Conservation (phyloP, 2,797 vertebrate genomes). For the Acropternis orthonyx region DNA sequence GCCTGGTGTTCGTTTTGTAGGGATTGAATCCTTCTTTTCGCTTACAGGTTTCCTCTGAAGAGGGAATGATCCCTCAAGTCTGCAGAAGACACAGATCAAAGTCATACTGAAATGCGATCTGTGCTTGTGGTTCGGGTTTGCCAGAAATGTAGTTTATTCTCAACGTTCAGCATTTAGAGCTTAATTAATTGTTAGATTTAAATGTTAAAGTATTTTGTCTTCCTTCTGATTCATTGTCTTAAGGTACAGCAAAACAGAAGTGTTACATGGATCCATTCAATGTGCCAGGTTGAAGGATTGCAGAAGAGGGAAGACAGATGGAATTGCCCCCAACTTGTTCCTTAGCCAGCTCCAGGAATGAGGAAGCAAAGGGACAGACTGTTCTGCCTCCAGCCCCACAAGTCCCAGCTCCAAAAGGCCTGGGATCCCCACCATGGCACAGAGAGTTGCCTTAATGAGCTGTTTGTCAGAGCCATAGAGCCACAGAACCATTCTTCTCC, state of each 20-base stretch:
- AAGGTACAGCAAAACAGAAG: background rate
- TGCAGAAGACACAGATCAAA: background rate
- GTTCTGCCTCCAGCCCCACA: background rate
- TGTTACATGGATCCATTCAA: background rate
- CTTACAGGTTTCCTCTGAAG: background rate
- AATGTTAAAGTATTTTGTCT: background rate
- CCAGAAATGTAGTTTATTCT: background rate
- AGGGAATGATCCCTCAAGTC: background rate
- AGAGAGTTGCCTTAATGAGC: background rate
- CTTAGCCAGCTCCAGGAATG: background rate
- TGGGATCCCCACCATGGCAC: accelerated
- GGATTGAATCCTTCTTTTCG: background rate
- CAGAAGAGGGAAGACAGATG: background rate
- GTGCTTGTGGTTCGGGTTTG: background rate
- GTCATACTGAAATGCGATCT: background rate
- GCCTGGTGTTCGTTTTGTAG: background rate
- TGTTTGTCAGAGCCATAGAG: background rate
- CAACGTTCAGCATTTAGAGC: background rate
- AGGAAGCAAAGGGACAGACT: background rate
- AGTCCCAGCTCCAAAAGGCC: background rate
- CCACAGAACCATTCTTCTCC: background rate
- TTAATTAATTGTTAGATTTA: background rate
- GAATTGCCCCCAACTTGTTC: background rate
- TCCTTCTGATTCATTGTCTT: background rate
- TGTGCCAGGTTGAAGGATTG: background rate